A percentile compares a stretch with the other conserved stretches of the same genome.
phyloP scores from a whole-genome alignment of 2,113 vertebrate genomes.

The Brachyhypopomus occidentalis region DNA sequence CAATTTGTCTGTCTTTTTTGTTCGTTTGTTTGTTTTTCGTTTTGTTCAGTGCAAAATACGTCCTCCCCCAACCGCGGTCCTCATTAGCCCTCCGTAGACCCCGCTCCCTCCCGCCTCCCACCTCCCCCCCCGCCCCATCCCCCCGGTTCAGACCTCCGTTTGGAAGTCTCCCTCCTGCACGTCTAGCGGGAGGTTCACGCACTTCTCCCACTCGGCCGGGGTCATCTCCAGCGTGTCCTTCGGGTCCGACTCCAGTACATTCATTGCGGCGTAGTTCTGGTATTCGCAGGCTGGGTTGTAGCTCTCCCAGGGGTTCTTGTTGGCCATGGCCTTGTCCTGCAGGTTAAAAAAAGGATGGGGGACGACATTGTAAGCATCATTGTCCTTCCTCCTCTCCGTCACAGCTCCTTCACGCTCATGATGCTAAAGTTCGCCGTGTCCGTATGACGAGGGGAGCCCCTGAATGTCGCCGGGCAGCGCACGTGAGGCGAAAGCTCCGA shows the following conservation, averaged over 20 bases:
- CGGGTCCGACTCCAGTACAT: constrained; percentile 92
- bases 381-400: background rate
- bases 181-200: constrained; percentile 97
- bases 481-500: no score
- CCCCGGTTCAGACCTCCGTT: constrained; percentile 89
- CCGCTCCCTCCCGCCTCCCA: no score
- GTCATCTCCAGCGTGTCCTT: constrained; percentile 98
- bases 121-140: background rate
- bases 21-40: constrained; percentile 64
- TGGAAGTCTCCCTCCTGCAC: constrained; percentile 99
- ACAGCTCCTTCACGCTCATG: background rate
- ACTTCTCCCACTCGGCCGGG: constrained; percentile 97
- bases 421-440: no score
- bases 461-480: no score
- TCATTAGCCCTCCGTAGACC: background rate
- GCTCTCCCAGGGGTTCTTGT: constrained; percentile 97
- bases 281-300: constrained; percentile 97
- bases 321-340: constrained; percentile 92
- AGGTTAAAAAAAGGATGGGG: constrained; percentile 59
- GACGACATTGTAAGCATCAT: constrained; percentile 10
- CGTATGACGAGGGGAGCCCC: no score
- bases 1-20: constrained; percentile 74
- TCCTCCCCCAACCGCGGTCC: constrained; percentile 52
- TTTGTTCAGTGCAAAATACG: constrained; percentile 89
- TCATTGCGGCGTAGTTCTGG: constrained; percentile 98